Evolutionary conservation across 2,888 invertebrate species (phyloP), one percentile per base, ranked within the genome.

Genomic region (Tortricodes alternella): DNA sequence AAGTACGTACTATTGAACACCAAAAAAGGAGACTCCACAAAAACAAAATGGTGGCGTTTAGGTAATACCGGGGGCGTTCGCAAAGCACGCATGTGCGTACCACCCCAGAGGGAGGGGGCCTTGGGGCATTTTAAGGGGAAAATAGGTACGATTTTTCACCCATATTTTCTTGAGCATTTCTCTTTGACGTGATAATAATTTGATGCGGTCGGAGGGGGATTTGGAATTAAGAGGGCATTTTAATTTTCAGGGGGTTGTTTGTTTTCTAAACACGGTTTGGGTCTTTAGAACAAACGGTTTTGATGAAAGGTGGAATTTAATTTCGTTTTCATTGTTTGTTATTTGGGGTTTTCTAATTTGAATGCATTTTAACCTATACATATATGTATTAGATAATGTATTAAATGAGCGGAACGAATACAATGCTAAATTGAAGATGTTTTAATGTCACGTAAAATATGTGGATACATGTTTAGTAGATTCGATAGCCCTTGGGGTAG

Each of bases 1-100:
- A 21, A 44, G 35, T 35, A 27, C 41, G 49, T 32, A 39, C 56
- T 49, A 58, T 50, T 50, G 37, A 35, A 19, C 29, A 29, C 27
- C 29, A 53, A 50, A 59, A 57, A 53, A 55, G 46, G 37, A 51
- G 67, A 68, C 67, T 64, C 69, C 70, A 64, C 67, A 68, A 68
- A 88, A 89, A 88, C 88, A 89, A 89, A 89, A 89, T 89, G 89
- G 89, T 80, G 83, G 71, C 72, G 83, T 75, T 88, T 88, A 87
- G 83, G 83, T 73, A 76, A 73, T 69, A 71, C 16, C 61, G 64
- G 74, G 75, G 75, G 69, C 70, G 73, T 71, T 72, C 68, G 61
- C 65, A 67, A 73, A 77, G 73, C 76, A 89, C 89, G 89, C 89
- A 88, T 89, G 89, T 88, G 89, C 89, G 89, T 88, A 64, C 65